Evolutionary conservation across 2,113 vertebrate species (phyloP), one percentile per base, ranked within the genome.

Genomic region (Callithrix jacchus): DNA sequence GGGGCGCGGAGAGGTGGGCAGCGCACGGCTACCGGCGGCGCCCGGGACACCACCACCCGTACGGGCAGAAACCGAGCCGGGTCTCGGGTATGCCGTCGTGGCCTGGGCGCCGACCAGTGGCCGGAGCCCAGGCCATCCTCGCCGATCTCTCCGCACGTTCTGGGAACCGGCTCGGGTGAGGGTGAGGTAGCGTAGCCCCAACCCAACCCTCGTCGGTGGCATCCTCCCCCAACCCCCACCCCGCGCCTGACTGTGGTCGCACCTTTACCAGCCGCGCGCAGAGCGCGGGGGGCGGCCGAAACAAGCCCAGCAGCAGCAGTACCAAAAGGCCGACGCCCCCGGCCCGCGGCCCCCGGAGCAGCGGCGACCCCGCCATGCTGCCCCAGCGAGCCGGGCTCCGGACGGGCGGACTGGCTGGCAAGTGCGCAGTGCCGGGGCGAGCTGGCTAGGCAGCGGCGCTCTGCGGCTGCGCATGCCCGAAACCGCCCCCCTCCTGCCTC

Each of bases 381-480:
- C 97, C 91, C 96, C 91, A 88, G 73, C 96, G 80, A 97, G 96
- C 97, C 97, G 96, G 97, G 96, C 96, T 97, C 97, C 97, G 95
- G 97, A 96, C 97, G 25, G 96, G 95, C 97, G 68, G 42, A 97
- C 96, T 91, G 93, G 79, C 95, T 84, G 91, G 80, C 92, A 97
- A 97, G 84, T 96, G 97, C 97, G 94, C 93, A 95, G 94, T 58
- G 82, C 73, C 4, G 0, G 21, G 77, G 70, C n/a, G 42, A 90
- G 52, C 30, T 3, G 27, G 85, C 85, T 71, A 64, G 66, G 82
- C 56, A 70, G 84, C 16, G 12, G 81, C 6, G 49, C 42, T 97
- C 81, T 95, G 96, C 92, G 94, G 68, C 97, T 97, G 97, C 96
- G 97, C 97, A 54, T 58, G 35, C 70, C 25, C 3, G 23, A 56